These are phyloP conservation scores for Eptatretus burgeri DNA, from an alignment of 2,113 vertebrate genomes.

Conservation along the genomic window DNA sequence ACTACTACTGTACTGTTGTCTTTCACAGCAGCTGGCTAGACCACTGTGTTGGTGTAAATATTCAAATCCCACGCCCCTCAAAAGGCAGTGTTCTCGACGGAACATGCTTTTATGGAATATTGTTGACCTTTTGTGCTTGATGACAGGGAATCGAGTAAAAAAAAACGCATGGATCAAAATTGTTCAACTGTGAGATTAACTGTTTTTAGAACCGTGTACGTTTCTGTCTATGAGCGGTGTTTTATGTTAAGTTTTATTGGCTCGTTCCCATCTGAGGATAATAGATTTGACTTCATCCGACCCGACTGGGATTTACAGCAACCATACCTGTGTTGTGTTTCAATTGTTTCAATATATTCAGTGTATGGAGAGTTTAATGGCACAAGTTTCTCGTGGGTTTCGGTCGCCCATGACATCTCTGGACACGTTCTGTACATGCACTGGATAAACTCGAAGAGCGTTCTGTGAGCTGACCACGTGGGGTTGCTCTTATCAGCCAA, in stretches of 20 bases:
- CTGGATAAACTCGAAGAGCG: too few species aligned
- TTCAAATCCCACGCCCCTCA: not conserved
- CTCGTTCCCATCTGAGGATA: slow-evolving; percentile 3
- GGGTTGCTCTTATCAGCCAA: too few species aligned
- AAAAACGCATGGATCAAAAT: not conserved
- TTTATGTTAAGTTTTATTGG: slow-evolving; percentile 1
- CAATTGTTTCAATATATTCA: too few species aligned
- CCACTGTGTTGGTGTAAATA: not conserved
- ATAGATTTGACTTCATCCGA: not conserved
- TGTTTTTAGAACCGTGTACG: slow-evolving; percentile 3
- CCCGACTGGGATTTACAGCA: too few species aligned
- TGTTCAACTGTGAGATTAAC: slow-evolving; percentile 5
- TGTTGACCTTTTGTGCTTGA: slow-evolving; percentile 5
- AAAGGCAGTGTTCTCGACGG: not conserved
- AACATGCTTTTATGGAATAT: not conserved
- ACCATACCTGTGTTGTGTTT: too few species aligned
- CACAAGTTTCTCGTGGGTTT: too few species aligned
- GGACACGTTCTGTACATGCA: too few species aligned
- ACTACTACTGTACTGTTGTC: not conserved
- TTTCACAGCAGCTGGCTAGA: not conserved
- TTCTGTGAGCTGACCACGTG: too few species aligned
- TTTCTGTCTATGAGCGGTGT: slow-evolving; percentile 4
- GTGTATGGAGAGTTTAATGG: too few species aligned
- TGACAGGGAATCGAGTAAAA: slow-evolving; percentile 4
- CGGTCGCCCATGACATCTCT: too few species aligned